These are phyloP conservation scores for Epistrophella euchroma DNA, from an alignment of 2,888 invertebrate species.

Conservation along the genomic window DNA sequence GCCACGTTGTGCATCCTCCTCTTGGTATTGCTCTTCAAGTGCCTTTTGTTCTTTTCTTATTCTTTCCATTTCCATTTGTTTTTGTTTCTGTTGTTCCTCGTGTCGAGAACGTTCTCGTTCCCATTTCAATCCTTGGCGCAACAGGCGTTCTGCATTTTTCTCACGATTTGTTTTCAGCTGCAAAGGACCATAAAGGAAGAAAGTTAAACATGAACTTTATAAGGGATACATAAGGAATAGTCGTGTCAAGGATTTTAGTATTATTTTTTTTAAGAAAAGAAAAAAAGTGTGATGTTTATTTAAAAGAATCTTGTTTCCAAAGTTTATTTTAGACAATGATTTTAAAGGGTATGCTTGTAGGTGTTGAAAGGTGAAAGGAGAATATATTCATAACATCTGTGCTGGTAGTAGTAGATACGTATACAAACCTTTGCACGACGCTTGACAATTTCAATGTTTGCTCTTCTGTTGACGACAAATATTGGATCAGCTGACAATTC, in stretches of 20 bases:
- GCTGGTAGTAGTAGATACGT: not conserved
- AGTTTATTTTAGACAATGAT: slow-evolving; percentile 24
- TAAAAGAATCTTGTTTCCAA: slow-evolving; percentile 9
- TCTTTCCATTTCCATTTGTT: slow-evolving; percentile 78
- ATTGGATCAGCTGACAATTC: slow-evolving; percentile 87
- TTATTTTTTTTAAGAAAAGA: not conserved
- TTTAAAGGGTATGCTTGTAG: slow-evolving; percentile 18
- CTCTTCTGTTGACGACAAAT: slow-evolving; percentile 85
- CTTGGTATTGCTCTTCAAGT: slow-evolving; percentile 80
- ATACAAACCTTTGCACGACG: slow-evolving; percentile 84
- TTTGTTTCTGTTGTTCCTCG: slow-evolving; percentile 80
- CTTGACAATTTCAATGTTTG: slow-evolving; percentile 84
- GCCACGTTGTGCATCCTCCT: slow-evolving; percentile 81
- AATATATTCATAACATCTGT: not conserved
- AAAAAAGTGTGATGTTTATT: slow-evolving; percentile 27
- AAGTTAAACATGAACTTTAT: not conserved
- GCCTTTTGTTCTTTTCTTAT: slow-evolving; percentile 79
- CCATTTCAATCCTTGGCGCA: slow-evolving; percentile 83
- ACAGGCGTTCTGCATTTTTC: slow-evolving; percentile 82
- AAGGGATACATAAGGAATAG: not conserved
- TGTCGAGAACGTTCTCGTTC: slow-evolving; percentile 81
- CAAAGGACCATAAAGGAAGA: not conserved
- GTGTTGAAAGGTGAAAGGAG: not conserved
- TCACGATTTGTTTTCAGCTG: slow-evolving; percentile 83
- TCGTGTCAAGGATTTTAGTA: slow-evolving; percentile 39